Conservation (phyloP, 2,888 invertebrate species). For the Idaea biselata region DNA sequence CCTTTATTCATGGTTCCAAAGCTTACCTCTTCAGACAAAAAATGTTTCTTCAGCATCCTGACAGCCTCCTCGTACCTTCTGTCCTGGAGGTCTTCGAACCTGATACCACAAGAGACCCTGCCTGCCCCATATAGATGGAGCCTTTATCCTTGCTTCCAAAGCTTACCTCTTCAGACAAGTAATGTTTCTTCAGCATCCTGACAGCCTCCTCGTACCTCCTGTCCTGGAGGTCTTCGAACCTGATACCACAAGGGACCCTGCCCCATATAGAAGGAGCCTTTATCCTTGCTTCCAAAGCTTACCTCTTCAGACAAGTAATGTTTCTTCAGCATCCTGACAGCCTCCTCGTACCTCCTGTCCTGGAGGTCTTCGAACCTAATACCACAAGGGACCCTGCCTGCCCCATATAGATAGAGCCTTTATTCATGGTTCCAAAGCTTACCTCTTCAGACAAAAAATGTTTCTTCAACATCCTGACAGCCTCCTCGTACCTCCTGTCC, state of each 20-base stretch:
- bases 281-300: slow-evolving; percentile 64
- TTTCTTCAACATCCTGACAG: slow-evolving; percentile 61
- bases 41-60: slow-evolving; percentile 66
- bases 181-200: too few relatives aligned
- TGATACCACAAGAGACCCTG: slow-evolving; percentile 56
- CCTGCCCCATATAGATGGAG: slow-evolving; percentile 73
- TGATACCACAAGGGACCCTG: slow-evolving; percentile 56
- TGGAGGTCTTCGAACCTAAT: too few relatives aligned
- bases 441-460: slow-evolving; percentile 69
- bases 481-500: slow-evolving; percentile 15
- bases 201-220: too few relatives aligned
- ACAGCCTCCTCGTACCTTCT: slow-evolving; percentile 66
- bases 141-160: slow-evolving; percentile 73
- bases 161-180: too few relatives aligned
- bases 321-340: too few relatives aligned
- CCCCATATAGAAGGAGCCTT: slow-evolving; percentile 75
- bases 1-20: slow-evolving; percentile 69
- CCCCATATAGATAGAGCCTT: too few relatives aligned
- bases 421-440: slow-evolving; percentile 8
- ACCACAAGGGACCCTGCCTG: too few relatives aligned
- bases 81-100: slow-evolving; percentile 73
- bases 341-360: too few relatives aligned
- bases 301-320: too few relatives aligned
- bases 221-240: slow-evolving; percentile 74
- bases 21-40: slow-evolving; percentile 62